Percentiles rank a stretch among this genome's conserved stretches.
Conservation (phyloP, 2,888 invertebrate genomes). For the Eueremaeus valkanovi region DNA sequence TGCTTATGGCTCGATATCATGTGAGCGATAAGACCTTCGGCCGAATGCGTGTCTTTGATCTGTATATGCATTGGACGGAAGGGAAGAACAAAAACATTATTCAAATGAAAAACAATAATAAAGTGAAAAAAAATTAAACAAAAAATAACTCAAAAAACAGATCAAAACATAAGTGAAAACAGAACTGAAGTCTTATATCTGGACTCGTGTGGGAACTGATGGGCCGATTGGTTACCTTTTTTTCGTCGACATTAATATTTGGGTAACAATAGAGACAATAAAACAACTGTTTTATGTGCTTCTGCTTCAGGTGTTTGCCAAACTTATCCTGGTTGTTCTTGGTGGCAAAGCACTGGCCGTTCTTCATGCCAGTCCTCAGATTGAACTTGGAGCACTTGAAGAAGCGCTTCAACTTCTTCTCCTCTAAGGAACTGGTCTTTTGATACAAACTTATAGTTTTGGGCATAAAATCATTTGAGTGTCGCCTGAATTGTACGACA, state of each 20-base stretch:
- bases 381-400: conserved; percentile 1
- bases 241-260: background rate
- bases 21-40: conserved; percentile 25
- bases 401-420: background rate
- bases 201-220: too few relatives aligned
- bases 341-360: background rate
- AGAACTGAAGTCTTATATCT: too few relatives aligned
- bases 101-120: too few relatives aligned
- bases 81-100: too few relatives aligned
- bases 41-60: background rate
- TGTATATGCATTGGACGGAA: too few relatives aligned
- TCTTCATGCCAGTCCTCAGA: background rate
- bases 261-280: background rate
- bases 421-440: background rate
- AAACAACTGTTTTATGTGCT: background rate
- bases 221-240: background rate
- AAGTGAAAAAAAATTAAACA: too few relatives aligned
- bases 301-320: background rate
- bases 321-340: background rate
- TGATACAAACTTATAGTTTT: background rate
- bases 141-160: background rate
- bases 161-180: too few relatives aligned
- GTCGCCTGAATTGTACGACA: background rate
- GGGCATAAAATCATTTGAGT: background rate
- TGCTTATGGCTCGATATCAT: conserved; percentile 16